Conservation (phyloP, 1,140 invertebrate species). For the Acyrthosiphon pisum region DNA sequence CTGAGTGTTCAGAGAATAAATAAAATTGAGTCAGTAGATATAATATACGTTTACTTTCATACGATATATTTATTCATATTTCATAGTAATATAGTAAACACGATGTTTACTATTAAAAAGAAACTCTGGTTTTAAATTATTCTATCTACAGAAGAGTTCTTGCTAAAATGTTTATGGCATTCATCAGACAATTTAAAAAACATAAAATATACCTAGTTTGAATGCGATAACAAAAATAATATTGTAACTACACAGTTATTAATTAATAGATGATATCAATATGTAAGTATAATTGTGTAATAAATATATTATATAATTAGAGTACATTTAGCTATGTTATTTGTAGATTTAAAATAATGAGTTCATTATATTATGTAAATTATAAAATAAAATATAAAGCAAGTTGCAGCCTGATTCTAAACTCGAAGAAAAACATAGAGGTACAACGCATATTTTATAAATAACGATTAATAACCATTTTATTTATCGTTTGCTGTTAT, state of each 20-base stretch:
- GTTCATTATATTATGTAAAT: conserved; percentile 7
- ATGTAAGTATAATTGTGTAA: conserved; percentile 3
- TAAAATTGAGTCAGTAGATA: not conserved
- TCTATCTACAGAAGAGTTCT: not conserved
- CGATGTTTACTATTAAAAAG: not conserved
- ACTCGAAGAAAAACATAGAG: not conserved
- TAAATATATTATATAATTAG: not conserved
- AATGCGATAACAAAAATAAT: not conserved
- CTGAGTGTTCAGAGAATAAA: not conserved
- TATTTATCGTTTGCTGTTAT: not conserved
- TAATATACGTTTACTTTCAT: not conserved
- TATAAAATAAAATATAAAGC: not conserved
- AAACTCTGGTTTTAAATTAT: not conserved
- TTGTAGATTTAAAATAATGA: not conserved
- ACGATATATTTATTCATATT: not conserved
- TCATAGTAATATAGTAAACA: not conserved
- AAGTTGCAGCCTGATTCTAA: not conserved
- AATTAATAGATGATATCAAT: not conserved
- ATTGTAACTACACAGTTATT: not conserved
- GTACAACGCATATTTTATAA: not conserved
- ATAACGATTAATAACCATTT: not conserved
- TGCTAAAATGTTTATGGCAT: not conserved
- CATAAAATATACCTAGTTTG: not conserved
- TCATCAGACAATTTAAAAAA: not conserved
- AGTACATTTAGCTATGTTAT: not conserved